Conservation (phyloP, 2,113 vertebrate species). For the Pangasianodon hypophthalmus region DNA sequence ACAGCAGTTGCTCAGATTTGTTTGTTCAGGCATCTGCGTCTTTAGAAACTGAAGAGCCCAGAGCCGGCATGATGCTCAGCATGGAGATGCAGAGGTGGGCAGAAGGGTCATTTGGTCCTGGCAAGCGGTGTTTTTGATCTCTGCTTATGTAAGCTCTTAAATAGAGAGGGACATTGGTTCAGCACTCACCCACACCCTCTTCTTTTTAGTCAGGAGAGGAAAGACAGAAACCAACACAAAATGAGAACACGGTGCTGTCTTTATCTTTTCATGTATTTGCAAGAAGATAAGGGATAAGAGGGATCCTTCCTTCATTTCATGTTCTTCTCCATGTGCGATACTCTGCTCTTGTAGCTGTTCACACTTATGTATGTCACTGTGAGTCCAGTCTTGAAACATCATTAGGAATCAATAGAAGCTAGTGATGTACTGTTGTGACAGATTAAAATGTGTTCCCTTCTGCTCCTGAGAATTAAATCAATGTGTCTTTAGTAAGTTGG, state of each 20-base stretch:
- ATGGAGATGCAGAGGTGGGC: constrained; percentile 35
- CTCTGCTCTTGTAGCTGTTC: constrained; percentile 24
- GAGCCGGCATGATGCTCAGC: constrained; percentile 20
- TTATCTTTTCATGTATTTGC: neutral
- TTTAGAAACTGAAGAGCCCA: constrained; percentile 44
- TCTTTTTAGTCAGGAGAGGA: constrained; percentile 44
- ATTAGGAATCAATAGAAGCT: neutral
- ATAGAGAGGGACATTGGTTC: constrained; percentile 33
- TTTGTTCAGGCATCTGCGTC: constrained; percentile 29
- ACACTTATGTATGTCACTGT: constrained; percentile 6
- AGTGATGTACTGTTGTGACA: neutral
- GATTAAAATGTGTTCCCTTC: neutral
- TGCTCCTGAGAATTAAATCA: neutral
- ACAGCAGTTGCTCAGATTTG: constrained; percentile 26
- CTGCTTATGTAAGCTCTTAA: constrained; percentile 57
- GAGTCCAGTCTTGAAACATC: neutral
- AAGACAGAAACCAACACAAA: neutral
- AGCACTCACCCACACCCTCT: constrained; percentile 40
- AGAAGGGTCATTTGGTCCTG: constrained; percentile 47
- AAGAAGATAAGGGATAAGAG: neutral
- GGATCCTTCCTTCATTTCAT: neutral
- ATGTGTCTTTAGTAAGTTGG: neutral
- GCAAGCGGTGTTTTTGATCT: constrained; percentile 48
- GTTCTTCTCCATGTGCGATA: constrained; percentile 1
- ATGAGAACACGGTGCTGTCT: neutral